Conservation (phyloP, 2,888 invertebrate species). For the Caenorhabditis sp. region DNA sequence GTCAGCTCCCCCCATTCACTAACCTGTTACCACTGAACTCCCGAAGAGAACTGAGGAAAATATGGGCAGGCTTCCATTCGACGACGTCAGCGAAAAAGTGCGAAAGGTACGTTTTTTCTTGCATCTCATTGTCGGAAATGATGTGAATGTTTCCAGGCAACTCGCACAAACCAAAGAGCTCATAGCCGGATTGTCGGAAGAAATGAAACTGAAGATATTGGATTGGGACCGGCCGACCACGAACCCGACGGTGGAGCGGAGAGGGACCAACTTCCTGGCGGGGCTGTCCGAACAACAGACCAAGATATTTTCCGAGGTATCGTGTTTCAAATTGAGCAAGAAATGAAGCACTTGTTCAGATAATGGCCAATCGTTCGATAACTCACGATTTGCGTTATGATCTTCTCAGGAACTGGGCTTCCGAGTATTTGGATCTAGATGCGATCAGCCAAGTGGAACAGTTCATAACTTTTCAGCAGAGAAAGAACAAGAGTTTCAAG, state of each 20-base stretch:
- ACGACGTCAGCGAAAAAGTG: slow-evolving; percentile 50
- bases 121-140: too few relatives aligned
- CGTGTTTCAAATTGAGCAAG: background rate
- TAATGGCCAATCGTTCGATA: slow-evolving; percentile 52
- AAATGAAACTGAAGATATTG: slow-evolving; percentile 52
- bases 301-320: slow-evolving; percentile 29
- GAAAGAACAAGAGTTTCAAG: slow-evolving; percentile 51
- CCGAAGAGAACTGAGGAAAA: slow-evolving; percentile 53
- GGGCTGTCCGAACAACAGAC: slow-evolving; percentile 50
- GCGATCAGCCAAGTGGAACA: slow-evolving; percentile 58
- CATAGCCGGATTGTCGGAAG: slow-evolving; percentile 47
- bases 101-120: slow-evolving; percentile 29
- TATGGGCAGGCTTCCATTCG: slow-evolving; percentile 55
- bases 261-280: slow-evolving; percentile 44
- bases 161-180: slow-evolving; percentile 55
- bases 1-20: slow-evolving; percentile 51
- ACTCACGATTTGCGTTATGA: slow-evolving; percentile 44
- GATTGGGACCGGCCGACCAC: slow-evolving; percentile 44
- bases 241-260: slow-evolving; percentile 6
- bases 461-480: slow-evolving; percentile 45
- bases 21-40: slow-evolving; percentile 52
- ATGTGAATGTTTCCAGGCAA: slow-evolving; percentile 44
- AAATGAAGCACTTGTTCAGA: slow-evolving; percentile 28
- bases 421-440: slow-evolving; percentile 46
- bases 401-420: slow-evolving; percentile 49